Base-by-base conservation (phyloP, 2,888 invertebrate genomes). In the Iselma pallidipennis region DNA sequence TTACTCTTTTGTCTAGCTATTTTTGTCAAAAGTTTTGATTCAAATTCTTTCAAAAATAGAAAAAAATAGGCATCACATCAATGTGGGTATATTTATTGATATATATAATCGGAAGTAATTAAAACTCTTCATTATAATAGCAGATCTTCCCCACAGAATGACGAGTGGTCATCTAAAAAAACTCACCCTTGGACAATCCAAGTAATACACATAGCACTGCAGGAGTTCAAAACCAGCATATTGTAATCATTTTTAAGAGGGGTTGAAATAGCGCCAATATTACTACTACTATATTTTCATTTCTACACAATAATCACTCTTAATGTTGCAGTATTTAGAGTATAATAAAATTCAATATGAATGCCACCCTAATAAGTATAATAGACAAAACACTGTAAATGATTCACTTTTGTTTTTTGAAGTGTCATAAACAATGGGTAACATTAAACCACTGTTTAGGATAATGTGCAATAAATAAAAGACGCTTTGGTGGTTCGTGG, bases 381-480 rank as follows among this genome's bases (percentile, higher is more conserved):
- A 74, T 75, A 78, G 78, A 80, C 77, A 78, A 77, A 78, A 78
- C 79, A 78, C 75, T 78, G 78, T 80, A 80, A 76, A 79, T 78
- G 79, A 78, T 80, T 80, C 78, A 77, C 80, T 80, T 79, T 81
- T 81, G 81, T 81, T 81, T 80, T 77, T 76, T 78, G 73, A 75
- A 80, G 80, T 78, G 76, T 71, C 72, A 67, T 77, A 79, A 79
- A 81, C 81, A 81, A 81, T 80, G 76, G 76, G 81, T 80, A 80
- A 81, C 79, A 76, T 77, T 78, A 81, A 76, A 80, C 80, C 79
- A 77, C 79, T 79, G 80, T 79, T 78, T 78, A 76, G 75, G 66
- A 72, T 74, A 76, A 77, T 75, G 74, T 72, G 74, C 67, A 70
- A 71, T 73, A 75, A 74, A 77, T 78, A 74, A 73, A 75, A 74